Evolutionary conservation across 2,113 vertebrate species (phyloP).

Genomic region (Todiramphus chloris): DNA sequence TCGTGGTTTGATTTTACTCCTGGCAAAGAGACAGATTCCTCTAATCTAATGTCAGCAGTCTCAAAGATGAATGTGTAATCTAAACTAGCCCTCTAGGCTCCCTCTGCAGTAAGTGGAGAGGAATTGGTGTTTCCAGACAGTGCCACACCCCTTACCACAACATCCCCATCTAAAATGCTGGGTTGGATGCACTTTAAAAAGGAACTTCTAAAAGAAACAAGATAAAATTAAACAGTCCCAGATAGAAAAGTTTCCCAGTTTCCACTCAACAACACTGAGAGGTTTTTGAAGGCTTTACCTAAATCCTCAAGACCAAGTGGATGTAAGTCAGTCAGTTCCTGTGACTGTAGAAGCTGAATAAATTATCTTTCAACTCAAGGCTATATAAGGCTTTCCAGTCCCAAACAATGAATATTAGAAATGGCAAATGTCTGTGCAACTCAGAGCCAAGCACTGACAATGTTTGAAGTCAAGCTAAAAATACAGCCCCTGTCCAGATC

Average conservation of each 20-base stretch:
- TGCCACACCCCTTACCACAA: background rate
- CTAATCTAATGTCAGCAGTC: background rate
- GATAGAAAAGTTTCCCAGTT: background rate
- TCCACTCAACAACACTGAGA: background rate
- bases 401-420: conserved; percentile 22
- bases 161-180: background rate
- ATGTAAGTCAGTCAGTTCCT: background rate
- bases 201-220: background rate
- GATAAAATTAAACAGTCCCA: background rate
- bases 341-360: background rate
- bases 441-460: conserved; percentile 24
- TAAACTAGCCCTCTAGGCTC: background rate
- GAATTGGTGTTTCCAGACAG: background rate
- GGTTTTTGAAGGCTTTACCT: background rate
- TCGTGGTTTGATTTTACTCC: background rate
- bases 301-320: background rate
- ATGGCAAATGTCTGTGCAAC: background rate
- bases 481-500: background rate
- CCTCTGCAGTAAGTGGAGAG: background rate
- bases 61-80: background rate
- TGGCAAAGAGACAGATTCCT: background rate
- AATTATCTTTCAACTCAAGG: background rate
- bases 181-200: background rate
- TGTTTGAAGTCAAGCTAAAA: conserved; percentile 44
- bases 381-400: conserved; percentile 29